These are phyloP conservation scores for Lithophane leautieri DNA, from an alignment of 2,888 invertebrate genomes.

Conservation along the genomic window DNA sequence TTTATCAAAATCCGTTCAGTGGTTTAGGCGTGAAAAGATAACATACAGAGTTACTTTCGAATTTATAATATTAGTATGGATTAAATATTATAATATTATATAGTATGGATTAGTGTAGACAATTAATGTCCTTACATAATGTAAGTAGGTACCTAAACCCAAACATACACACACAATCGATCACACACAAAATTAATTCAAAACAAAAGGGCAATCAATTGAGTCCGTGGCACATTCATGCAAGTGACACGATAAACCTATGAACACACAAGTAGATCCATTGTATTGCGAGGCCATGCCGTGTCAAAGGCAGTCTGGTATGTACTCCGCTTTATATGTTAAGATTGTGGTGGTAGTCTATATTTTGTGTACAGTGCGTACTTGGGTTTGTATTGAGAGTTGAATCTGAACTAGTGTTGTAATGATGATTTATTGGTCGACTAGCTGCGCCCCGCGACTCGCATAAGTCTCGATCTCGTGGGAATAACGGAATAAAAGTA, in stretches of 20 bases:
- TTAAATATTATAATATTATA: no score
- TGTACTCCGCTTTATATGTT: constrained; percentile 45
- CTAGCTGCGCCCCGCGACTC: no score
- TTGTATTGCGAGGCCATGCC: constrained; percentile 50
- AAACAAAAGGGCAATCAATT: constrained; percentile 61
- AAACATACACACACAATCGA: constrained; percentile 19
- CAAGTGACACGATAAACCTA: constrained; percentile 61
- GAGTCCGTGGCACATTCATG: constrained; percentile 41
- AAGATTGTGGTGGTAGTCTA: constrained; percentile 34
- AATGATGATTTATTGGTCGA: neutral
- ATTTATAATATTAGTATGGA: no score
- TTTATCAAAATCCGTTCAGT: no score
- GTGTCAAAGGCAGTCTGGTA: constrained; percentile 54
- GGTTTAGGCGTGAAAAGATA: no score
- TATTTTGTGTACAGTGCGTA: constrained; percentile 25
- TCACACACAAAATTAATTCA: constrained; percentile 45
- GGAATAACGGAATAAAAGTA: no score
- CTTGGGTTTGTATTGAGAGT: neutral
- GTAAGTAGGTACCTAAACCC: neutral
- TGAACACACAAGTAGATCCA: constrained; percentile 50
- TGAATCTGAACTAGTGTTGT: constrained; percentile 1
- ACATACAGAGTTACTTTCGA: no score
- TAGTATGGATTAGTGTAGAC: neutral
- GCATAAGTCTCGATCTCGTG: no score
- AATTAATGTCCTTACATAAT: neutral